These are phyloP conservation scores for Bombyx mandarina DNA, from an alignment of 1,140 invertebrate genomes.

Conservation along the genomic window DNA sequence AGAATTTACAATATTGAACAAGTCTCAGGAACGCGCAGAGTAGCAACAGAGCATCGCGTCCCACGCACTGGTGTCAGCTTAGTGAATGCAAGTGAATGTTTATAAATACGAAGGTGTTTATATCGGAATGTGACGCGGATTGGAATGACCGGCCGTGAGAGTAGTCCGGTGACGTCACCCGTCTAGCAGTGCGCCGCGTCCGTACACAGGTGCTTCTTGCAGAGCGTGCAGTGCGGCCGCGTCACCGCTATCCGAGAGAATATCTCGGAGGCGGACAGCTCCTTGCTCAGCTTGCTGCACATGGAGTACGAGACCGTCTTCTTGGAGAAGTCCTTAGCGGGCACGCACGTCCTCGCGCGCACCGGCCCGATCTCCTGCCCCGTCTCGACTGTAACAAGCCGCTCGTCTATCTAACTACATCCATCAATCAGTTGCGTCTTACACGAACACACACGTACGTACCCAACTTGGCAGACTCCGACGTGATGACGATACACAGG, in stretches of 20 bases:
- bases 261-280: constrained; percentile 55
- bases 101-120: neutral
- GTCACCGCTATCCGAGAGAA: constrained; percentile 52
- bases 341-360: constrained; percentile 57
- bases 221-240: constrained; percentile 51
- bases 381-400: constrained; percentile 40
- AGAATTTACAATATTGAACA: too few species aligned
- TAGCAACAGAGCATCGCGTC: too few species aligned
- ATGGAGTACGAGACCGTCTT: constrained; percentile 57
- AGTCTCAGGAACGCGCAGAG: too few species aligned
- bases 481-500: constrained; percentile 55
- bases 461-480: constrained; percentile 59
- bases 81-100: too few species aligned
- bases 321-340: constrained; percentile 59
- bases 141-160: neutral
- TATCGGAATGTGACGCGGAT: neutral
- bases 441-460: constrained; percentile 7
- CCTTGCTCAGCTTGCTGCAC: constrained; percentile 62
- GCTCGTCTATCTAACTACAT: neutral
- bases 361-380: constrained; percentile 60
- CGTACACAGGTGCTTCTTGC: constrained; percentile 55
- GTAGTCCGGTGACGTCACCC: neutral
- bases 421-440: neutral
- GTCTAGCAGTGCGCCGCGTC: constrained; percentile 46
- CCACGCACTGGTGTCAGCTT: too few species aligned